Evolutionary conservation across 2,888 invertebrate genomes (phyloP).

Genomic region (Rutpela maculata): DNA sequence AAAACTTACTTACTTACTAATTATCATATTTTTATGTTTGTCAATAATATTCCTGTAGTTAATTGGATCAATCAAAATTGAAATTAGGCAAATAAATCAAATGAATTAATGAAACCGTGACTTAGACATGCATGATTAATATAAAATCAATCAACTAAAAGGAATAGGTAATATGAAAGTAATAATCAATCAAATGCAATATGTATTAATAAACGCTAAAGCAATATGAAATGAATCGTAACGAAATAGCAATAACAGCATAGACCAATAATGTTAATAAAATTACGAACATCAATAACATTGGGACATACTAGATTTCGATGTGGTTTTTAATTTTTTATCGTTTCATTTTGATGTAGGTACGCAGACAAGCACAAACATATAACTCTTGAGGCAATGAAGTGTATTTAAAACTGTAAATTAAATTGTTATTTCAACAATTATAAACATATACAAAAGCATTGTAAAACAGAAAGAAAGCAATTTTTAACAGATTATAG

Average conservation of each 20-base stretch:
- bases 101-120: background rate
- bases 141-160: background rate
- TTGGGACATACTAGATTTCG: too few species aligned
- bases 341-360: too few species aligned
- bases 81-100: background rate
- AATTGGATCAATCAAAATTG: background rate
- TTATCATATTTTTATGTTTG: background rate
- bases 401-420: too few species aligned
- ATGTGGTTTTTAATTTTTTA: too few species aligned
- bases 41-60: background rate
- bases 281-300: too few species aligned
- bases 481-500: too few species aligned
- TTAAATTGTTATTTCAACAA: too few species aligned
- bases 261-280: background rate
- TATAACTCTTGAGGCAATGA: too few species aligned
- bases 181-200: slow-evolving; percentile 7
- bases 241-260: background rate
- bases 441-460: too few species aligned
- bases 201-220: slow-evolving; percentile 1
- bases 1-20: too few species aligned
- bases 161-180: background rate
- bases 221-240: background rate
- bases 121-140: slow-evolving; percentile 4
- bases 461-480: too few species aligned
- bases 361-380: too few species aligned